Evolutionary conservation across 2,113 vertebrate genomes (phyloP), one percentile per base, ranked within the genome.

Genomic region (Sminthopsis crassicaudata): DNA sequence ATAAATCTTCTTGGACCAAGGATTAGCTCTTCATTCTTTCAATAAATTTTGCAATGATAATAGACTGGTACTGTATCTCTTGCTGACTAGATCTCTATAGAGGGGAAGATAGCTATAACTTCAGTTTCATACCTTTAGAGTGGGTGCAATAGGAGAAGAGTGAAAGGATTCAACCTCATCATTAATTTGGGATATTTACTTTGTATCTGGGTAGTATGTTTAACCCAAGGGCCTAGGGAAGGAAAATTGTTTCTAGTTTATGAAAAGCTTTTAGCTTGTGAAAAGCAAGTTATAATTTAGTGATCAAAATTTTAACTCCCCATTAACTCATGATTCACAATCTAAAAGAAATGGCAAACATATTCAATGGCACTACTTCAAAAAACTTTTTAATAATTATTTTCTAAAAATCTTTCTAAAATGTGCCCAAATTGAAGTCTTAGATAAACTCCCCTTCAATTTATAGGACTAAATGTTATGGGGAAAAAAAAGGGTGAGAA

Each of bases 321-420:
- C 55, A 96, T 0, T 90, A 10, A 93, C 91, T 91, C 88, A 36
- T 27, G 30, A 60, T 7, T 19, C 9, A 84, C 1, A 84, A 16
- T 91, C 14, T 42, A 54, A 27, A 6, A 92, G 55, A 94, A 92
- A 92, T 27, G 93, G 36, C 53, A 96, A 92, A 94, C 48, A 1
- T 24, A 93, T 92, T 48, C 88, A 53, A 90, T 26, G 7, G 5
- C 52, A 46, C 0, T 22, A 76, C 42, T 93, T 48, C 57, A 60
- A 94, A 53, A 24, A 27, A 30, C 30, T 95, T 94, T 12, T 11
- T 8, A 57, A 46, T 53, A 94, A 89, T 92, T 93, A 92, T 91
- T 88, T 93, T 93, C 57, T 90, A 48, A 93, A 96, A 96, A 0
- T 23, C 88, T 93, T 91, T 53, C n/a, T 30, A 90, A 90, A 50